Percentiles rank a stretch among this genome's conserved stretches.
These are phyloP conservation scores for Ditylenchus dipsaci DNA, from an alignment of 1,140 invertebrate species.

Conservation along the genomic window DNA sequence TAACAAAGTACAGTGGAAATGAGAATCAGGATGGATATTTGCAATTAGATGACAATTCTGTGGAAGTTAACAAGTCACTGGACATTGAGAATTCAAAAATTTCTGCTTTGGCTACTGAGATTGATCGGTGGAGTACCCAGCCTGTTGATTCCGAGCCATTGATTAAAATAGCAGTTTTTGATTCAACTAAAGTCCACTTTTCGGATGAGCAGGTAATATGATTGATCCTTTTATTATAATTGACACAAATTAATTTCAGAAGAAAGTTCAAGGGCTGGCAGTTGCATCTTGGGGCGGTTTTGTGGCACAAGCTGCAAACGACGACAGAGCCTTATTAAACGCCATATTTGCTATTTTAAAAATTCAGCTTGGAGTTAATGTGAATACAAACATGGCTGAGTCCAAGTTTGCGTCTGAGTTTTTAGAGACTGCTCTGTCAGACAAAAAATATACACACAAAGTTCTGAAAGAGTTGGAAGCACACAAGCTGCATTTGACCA, in stretches of 20 bases:
- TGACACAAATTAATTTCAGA: conserved; percentile 29
- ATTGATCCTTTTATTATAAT: neutral
- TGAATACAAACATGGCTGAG: neutral
- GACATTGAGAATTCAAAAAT: conserved; percentile 21
- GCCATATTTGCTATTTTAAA: conserved; percentile 19
- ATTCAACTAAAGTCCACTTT: neutral
- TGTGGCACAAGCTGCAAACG: conserved; percentile 7
- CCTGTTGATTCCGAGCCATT: conserved; percentile 23
- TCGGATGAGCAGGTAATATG: neutral
- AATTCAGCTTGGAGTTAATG: conserved; percentile 16
- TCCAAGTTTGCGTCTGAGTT: neutral
- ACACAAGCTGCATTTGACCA: conserved; percentile 12
- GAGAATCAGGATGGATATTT: neutral
- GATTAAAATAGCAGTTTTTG: conserved; percentile 33
- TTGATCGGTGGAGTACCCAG: conserved; percentile 29
- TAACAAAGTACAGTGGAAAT: neutral
- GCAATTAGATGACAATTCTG: neutral
- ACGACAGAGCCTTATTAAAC: conserved; percentile 1
- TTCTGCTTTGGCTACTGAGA: conserved; percentile 33
- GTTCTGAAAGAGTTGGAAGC: neutral
- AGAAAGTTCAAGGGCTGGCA: conserved; percentile 5
- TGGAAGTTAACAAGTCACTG: neutral
- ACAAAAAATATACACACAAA: conserved; percentile 5
- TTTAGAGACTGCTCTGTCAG: neutral
- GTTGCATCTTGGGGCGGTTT: conserved; percentile 41